Evolutionary conservation across 2,113 vertebrate species (phyloP), one percentile per base, ranked within the genome.

Genomic region (Cynocephalus volans): DNA sequence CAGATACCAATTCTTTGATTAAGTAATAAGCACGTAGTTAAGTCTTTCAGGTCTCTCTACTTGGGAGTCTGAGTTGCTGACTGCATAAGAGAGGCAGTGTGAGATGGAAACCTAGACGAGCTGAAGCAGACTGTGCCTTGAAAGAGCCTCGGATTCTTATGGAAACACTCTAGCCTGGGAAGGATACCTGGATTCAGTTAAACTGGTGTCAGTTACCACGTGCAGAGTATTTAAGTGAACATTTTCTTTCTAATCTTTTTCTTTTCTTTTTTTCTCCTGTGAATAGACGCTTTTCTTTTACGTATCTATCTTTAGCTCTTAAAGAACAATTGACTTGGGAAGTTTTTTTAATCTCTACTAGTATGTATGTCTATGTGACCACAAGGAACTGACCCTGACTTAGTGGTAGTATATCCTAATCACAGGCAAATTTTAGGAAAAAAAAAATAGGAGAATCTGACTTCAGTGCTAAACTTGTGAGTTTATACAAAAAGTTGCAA

Each of bases 11-110:
- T 45, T 79, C 70, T 91, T 93, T 96, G 80, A 70, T 96, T 95
- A 70, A 90, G 45, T 96, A 48, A 88, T 76, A 81, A 93, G 80
- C 48, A 88, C 54, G 50, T 81, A 77, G 75, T 87, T 88, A 95
- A 83, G 64, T 90, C 85, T 88, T 31, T 64, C 56, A 95, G 79
- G 64, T 90, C 85, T 88, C n/a, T 64, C 56, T 95, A 33, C 82
- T 52, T 64, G 28, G 45, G 14, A 96, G 58, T 82, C 88, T 83
- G 76, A 90, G 64, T 45, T 93, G 31, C 89, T 69, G 67, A 70
- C 70, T 62, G 41, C 33, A 88, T 14, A 87, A 92, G 75, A 94
- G 76, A 88, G 26, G 9, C 45, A 45, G 10, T 69, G 33, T 48
- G 89, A 90, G 76, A 58, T 0, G 73, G 76, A 80, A 85, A 84